These are phyloP conservation scores for Fregata magnificens DNA, from an alignment of 2,113 vertebrate genomes.

Conservation along the genomic window DNA sequence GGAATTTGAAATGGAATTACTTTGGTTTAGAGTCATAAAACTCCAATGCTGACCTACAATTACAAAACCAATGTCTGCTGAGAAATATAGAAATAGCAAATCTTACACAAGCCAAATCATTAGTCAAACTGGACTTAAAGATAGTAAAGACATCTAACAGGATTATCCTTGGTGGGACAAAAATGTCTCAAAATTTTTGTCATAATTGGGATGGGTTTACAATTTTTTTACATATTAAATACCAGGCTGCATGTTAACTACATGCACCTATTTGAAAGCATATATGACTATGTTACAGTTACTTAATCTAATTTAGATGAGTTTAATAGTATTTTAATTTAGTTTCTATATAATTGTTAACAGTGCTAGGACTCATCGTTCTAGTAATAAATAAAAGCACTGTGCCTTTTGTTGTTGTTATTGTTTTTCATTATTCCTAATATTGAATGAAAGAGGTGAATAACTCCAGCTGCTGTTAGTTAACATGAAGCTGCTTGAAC, in stretches of 20 bases:
- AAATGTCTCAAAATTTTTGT: neutral
- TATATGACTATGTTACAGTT: neutral
- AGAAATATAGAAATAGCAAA: neutral
- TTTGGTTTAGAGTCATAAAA: neutral
- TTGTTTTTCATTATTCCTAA: neutral
- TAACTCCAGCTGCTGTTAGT: neutral
- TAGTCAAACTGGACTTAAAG: neutral
- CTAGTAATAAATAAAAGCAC: neutral
- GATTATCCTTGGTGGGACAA: neutral
- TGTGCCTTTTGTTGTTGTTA: neutral
- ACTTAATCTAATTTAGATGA: neutral
- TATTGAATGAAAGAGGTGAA: neutral
- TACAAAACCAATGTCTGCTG: neutral
- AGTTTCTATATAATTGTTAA: neutral
- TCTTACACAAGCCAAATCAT: neutral
- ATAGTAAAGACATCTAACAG: neutral
- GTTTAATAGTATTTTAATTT: neutral
- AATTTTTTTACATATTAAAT: neutral
- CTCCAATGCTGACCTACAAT: neutral
- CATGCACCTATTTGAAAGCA: neutral
- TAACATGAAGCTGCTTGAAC: neutral
- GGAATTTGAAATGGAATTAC: neutral
- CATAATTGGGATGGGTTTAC: rapidly evolving
- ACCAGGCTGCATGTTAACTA: neutral
- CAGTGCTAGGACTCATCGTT: too few relatives aligned